Base-by-base conservation (phyloP, 2,113 vertebrate genomes). In the Apeltes quadracus region DNA sequence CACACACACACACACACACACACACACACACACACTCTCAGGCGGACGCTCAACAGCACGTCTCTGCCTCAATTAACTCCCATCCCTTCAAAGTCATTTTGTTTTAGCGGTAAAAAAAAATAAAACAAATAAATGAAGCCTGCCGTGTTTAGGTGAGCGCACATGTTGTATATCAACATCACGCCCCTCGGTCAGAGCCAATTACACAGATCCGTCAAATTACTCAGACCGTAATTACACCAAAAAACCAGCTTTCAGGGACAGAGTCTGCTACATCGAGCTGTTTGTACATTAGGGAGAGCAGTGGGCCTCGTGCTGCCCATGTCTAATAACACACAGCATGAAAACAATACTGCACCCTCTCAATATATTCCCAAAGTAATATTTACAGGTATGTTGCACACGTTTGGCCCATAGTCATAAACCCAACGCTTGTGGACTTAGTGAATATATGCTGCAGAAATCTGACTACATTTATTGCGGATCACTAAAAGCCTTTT, bases 151-250 rank as follows among this genome's bases (percentile, higher is more conserved):
- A 29, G 44, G 38, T 43, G 48, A 27, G 20, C 8, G 20, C 1
- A 7, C 50, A 34, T 38, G 54, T 1, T 39, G 50, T 38, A 16
- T 79, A 1, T 54, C n/a, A 41, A 63, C 68, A 50, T 25, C 38
- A 54, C 39, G 69, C 32, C 65, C 27, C 68, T 80, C 69, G 13
- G 39, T 64, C 83, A 69, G n/a, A 70, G 62, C 34, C 71, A 66
- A 69, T 72, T 79, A 76, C 34, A 56, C 41, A 64, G 25, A 53
- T 69, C 63, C n/a, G 54, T 48, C 18, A 44, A 81, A 75, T 80
- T 50, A 80, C 39, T 1, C 75, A n/a, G 46, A 64, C 44, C n/a
- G 16, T 68, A 75, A 66, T 71, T 69, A 72, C n/a, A 46, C 4
- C 32, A 25, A n/a, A n/a, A n/a, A n/a, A n/a, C n/a, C 23, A 75